Base-by-base conservation (phyloP, 2,113 vertebrate genomes). In the Dasyornis broadbenti region DNA sequence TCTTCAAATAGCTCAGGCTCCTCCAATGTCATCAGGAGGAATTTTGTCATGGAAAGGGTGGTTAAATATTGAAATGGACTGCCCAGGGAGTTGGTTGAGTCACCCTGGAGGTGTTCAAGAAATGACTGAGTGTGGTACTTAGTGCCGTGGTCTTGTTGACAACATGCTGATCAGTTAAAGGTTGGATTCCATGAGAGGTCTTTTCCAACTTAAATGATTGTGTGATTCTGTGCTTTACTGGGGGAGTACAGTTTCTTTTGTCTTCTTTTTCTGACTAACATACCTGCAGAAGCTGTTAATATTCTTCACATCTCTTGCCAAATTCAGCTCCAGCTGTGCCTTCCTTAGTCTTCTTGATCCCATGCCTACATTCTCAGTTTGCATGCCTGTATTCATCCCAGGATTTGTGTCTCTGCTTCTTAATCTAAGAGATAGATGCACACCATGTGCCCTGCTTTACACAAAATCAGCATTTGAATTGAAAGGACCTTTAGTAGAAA, bases 361-460 rank as follows among this genome's bases (percentile, higher is more conserved):
- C 2, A 4, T 42, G 23, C 6, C 10, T 68, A 5, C 1, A 2
- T 18, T 86, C 8, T 26, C 2, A 2, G 13, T 15, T n/a, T 70
- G 10, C 5, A n/a, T 45, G 7, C 7, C 21, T 54, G 1, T 57
- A 9, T 61, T 70, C 3, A 42, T 73, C 8, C 33, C 9, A 52
- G 35, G 3, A 11, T 52, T 23, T 5, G 1, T 35, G 26, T 68
- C 16, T 16, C 35, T 54, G 18, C 15, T 44, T 68, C 31, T 39
- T 69, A 49, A 60, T 52, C 9, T 35, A 47, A 73, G 30, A 9
- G 40, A 86, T 72, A 72, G 15, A n/a, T n/a, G n/a, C n/a, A n/a
- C n/a, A n/a, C n/a, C 10, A 18, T 2, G 6, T 39, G 14, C 5
- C 16, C 3, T 37, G 18, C 22, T 66, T 82, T 70, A 40, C 24